Evolutionary conservation across 1,140 invertebrate genomes (phyloP).

Genomic region (Leptinotarsa texana): DNA sequence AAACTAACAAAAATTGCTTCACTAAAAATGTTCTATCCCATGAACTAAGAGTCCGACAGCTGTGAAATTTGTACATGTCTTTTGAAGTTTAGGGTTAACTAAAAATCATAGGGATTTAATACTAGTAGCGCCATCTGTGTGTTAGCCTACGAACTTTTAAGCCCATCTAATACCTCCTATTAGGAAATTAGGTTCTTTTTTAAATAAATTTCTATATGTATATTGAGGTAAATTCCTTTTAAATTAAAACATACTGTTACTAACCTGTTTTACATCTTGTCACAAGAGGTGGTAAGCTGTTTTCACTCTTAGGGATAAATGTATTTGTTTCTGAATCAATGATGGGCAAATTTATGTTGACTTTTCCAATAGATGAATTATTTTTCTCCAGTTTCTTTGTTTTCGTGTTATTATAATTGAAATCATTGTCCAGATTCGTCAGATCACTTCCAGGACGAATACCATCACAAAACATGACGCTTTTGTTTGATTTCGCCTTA

Average conservation of each 20-base stretch:
- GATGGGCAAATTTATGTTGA: conserved; percentile 56
- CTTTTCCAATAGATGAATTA: conserved; percentile 35
- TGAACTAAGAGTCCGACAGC: no score
- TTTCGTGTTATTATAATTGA: conserved; percentile 44
- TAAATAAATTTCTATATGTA: no score
- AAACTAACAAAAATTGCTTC: no score
- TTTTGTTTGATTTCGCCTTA: conserved; percentile 66
- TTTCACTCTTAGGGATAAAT: conserved; percentile 62
- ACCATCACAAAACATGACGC: conserved; percentile 91
- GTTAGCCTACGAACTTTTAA: no score
- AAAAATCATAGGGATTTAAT: no score
- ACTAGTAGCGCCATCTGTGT: no score
- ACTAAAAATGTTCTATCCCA: no score
- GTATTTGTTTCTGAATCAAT: conserved; percentile 61
- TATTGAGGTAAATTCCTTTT: no score
- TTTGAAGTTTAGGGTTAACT: no score
- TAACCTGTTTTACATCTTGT: conserved; percentile 62
- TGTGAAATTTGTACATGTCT: no score
- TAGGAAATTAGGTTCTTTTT: no score
- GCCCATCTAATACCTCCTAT: no score
- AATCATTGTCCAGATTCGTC: conserved; percentile 69
- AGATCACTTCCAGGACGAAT: conserved; percentile 89
- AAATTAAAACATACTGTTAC: background rate
- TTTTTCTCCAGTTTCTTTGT: conserved; percentile 29
- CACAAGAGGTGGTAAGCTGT: conserved; percentile 62